Evolutionary conservation across 2,797 vertebrate species (phyloP).

Genomic region (Carcharodon carcharias): DNA sequence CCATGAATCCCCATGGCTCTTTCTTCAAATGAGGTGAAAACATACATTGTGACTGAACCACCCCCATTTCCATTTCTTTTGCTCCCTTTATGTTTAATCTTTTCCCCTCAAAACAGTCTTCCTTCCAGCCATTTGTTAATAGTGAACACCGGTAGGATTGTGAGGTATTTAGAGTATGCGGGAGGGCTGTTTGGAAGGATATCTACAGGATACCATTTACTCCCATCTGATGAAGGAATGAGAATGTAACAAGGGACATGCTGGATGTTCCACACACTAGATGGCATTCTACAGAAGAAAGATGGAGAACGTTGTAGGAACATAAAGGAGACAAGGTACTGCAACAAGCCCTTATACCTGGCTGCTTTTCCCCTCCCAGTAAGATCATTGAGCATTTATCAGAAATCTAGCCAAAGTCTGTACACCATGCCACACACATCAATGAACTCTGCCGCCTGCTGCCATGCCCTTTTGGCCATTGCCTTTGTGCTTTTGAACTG

Average conservation of each 20-base stretch:
- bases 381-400: not conserved
- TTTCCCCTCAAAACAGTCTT: not conserved
- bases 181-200: not conserved
- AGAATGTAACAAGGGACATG: too few species aligned
- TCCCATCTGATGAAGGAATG: too few species aligned
- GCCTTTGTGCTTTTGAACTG: not conserved
- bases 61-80: not conserved
- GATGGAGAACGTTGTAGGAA: too few species aligned
- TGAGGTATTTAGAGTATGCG: not conserved
- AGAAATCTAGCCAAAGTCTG: not conserved
- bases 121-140: not conserved
- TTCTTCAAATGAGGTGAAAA: not conserved
- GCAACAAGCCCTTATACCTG: not conserved
- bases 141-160: not conserved
- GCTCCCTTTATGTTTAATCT: not conserved
- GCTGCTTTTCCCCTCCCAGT: not conserved
- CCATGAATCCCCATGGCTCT: not conserved
- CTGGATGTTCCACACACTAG: too few species aligned
- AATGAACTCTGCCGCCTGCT: not conserved
- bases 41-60: too few species aligned
- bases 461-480: not conserved
- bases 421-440: not conserved
- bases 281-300: too few species aligned
- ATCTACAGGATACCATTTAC: too few species aligned
- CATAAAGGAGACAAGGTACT: too few species aligned